A percentile compares a stretch with the other conserved stretches of the same genome.
phyloP scores from a whole-genome alignment of 53 echinoderm and acorn worm species.

The Patiria pectinifera region DNA sequence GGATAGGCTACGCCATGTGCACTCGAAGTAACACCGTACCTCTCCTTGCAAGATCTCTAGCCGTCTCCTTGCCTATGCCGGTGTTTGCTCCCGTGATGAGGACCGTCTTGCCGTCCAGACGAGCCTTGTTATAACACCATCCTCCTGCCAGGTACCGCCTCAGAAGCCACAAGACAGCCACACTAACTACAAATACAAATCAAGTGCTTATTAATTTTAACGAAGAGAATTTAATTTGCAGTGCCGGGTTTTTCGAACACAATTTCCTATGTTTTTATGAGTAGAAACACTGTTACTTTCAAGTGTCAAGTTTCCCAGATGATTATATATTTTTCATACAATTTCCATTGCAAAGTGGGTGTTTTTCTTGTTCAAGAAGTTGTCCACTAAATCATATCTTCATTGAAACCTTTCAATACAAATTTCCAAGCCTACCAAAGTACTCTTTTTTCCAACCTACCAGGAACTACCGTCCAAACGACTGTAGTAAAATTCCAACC shows the following conservation, averaged over 20 bases:
- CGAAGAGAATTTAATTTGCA: no score
- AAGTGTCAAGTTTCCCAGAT: no score
- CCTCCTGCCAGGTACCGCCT: conserved; percentile 59
- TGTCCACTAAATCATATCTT: no score
- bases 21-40: conserved; percentile 36
- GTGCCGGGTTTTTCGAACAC: no score
- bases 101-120: conserved; percentile 84
- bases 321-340: no score
- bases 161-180: conserved; percentile 11
- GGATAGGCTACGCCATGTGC: no score
- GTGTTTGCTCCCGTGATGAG: conserved; percentile 90
- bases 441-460: background rate
- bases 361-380: no score
- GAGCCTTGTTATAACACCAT: conserved; percentile 80
- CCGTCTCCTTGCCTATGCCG: conserved; percentile 89
- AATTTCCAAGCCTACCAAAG: background rate
- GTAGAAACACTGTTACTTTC: no score
- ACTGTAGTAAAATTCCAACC: background rate
- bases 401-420: background rate
- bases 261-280: no score
- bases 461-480: background rate
- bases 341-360: no score
- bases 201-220: no score
- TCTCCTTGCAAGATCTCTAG: conserved; percentile 80
- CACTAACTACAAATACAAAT: background rate